phyloP scores from a whole-genome alignment of 2,888 invertebrate species.

The Trissoscelio sp. region DNA sequence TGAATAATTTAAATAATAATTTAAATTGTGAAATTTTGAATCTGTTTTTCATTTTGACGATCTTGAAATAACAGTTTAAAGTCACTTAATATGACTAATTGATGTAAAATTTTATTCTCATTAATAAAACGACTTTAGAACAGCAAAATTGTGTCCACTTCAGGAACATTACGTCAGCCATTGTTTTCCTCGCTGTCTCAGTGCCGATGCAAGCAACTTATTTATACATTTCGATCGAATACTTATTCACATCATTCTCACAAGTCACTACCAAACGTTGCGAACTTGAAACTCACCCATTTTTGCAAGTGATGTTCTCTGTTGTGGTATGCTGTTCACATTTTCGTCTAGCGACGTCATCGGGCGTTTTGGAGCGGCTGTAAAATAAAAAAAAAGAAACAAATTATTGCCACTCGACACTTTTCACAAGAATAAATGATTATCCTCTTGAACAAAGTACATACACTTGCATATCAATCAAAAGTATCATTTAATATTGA shows the following conservation, averaged over 20 bases:
- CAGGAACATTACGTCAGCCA: conserved; percentile 11
- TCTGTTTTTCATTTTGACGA: no score
- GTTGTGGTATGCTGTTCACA: conserved; percentile 79
- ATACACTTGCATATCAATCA: neutral
- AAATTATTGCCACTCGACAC: neutral
- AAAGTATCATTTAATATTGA: neutral
- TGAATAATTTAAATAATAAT: no score
- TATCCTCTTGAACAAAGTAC: conserved; percentile 1
- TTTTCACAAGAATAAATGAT: neutral
- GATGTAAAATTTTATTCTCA: no score
- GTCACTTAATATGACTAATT: no score
- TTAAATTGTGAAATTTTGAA: no score
- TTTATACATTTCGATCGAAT: conserved; percentile 21
- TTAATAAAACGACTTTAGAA: neutral
- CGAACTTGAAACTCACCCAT: conserved; percentile 65
- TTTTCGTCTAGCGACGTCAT: conserved; percentile 82
- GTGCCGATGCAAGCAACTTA: conserved; percentile 21
- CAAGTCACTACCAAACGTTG: neutral
- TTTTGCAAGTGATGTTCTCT: conserved; percentile 72
- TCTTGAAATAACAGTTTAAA: no score
- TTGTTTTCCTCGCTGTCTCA: conserved; percentile 29
- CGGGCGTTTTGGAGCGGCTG: conserved; percentile 77
- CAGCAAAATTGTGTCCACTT: conserved; percentile 4
- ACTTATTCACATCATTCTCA: neutral
- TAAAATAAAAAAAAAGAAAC: conserved; percentile 68